Conservation (phyloP, 2,888 invertebrate genomes). For the Cataglyphis albicans region DNA sequence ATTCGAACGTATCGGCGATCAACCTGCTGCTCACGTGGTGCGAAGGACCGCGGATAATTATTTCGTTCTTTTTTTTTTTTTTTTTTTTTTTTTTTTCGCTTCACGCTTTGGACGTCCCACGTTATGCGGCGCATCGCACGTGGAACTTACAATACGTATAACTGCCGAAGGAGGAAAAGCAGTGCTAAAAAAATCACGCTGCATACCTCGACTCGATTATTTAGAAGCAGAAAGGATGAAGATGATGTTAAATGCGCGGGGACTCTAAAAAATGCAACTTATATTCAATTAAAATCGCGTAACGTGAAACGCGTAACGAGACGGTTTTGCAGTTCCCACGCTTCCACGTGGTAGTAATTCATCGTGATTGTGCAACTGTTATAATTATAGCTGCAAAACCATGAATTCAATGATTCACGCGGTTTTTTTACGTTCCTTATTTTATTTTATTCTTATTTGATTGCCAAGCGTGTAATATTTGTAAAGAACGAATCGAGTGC, state of each 20-base stretch:
- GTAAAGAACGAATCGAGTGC: constrained; percentile 7
- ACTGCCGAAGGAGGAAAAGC: background rate
- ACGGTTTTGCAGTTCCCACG: background rate
- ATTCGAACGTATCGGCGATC: constrained; percentile 62
- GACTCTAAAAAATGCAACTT: background rate
- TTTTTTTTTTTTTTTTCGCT: background rate
- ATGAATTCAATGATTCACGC: constrained; percentile 9
- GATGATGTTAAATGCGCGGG: background rate
- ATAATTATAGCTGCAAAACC: background rate
- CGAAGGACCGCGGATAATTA: constrained; percentile 45
- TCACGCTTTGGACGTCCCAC: constrained; percentile 24
- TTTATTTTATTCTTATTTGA: background rate
- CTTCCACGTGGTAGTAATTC: background rate
- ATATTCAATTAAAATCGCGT: background rate
- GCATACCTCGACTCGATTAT: background rate
- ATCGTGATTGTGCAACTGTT: background rate
- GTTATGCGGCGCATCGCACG: background rate
- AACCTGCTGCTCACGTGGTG: constrained; percentile 46
- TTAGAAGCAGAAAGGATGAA: background rate
- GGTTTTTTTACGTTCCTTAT: background rate
- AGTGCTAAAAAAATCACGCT: background rate
- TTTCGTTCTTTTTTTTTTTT: background rate
- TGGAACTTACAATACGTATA: background rate
- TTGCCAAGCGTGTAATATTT: background rate
- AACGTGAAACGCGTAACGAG: background rate